Base-by-base conservation (phyloP, 2,797 vertebrate genomes). In the Nothura maculosa region DNA sequence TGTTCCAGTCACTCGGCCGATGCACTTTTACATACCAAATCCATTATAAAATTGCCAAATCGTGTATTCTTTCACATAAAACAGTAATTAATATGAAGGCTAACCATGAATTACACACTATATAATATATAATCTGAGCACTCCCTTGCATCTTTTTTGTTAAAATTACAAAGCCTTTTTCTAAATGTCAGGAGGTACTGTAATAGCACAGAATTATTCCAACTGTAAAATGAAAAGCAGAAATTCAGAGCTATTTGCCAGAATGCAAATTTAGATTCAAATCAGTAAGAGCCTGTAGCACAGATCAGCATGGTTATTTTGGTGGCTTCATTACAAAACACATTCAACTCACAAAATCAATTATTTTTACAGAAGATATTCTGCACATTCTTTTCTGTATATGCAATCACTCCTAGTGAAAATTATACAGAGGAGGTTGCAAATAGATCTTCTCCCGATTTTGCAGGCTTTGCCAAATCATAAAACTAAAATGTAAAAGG, bases 221-320 rank as follows among this genome's bases (percentile, higher is more conserved):
- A 85, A 94, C 58, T 66, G 73, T 75, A 91, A 85, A 94, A 91
- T 10, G 25, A 86, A 89, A 96, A 88, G 30, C 83, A 90, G 48
- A 45, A 92, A 95, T 74, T 85, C 38, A 81, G 58, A 47, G 78
- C 94, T 67, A 38, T 50, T 66, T 78, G 70, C 47, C 45, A 74
- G 74, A 45, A 81, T 42, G 21, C 48, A 76, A 89, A 85, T 34
- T 74, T 28, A n/a, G 62, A 81, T 61, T 81, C 27, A 36, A 87
- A 20, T 15, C 40, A 72, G 45, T 25, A 30, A 28, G 28, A 80
- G 66, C 40, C 87, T 88, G 42, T 28, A 30, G 55, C 25, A 27
- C 9, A 85, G 32, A 89, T 58, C 82, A 75, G 43, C 20, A 4
- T 1, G 10, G 70, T 60, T 93, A 64, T 42, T 38, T 85, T 50